Evolutionary conservation across 2,113 vertebrate species (phyloP).

Genomic region (Eptesicus fuscus): DNA sequence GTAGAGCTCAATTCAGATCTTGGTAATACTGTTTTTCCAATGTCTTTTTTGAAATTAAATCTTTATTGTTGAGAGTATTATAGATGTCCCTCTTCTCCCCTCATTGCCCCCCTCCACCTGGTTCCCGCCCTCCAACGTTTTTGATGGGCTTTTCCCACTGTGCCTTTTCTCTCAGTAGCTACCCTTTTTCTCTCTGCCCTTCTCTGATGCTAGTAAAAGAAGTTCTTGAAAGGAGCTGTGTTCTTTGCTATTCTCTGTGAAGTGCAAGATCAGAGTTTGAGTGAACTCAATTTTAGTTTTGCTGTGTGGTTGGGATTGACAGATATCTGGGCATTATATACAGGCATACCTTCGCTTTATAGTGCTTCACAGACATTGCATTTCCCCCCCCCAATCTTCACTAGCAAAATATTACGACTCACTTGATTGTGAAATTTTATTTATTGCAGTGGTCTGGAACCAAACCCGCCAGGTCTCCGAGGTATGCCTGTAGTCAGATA

Average conservation of each 20-base stretch:
- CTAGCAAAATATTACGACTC: neutral
- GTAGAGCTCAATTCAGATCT: neutral
- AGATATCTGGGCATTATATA: neutral
- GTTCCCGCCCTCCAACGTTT: neutral
- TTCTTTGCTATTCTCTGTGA: constrained; percentile 30
- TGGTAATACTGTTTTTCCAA: neutral
- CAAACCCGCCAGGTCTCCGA: neutral
- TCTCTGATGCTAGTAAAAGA: neutral
- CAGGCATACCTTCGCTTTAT: neutral
- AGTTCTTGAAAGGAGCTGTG: neutral
- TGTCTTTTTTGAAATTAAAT: neutral
- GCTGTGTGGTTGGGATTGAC: neutral
- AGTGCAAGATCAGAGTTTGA: neutral
- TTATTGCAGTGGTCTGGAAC: neutral
- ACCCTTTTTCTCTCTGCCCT: neutral
- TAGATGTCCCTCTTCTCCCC: too few species aligned
- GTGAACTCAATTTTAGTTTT: neutral
- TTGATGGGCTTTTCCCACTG: neutral
- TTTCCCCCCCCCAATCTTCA: neutral
- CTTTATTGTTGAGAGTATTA: too few species aligned
- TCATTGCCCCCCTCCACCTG: too few species aligned
- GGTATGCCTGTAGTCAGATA: neutral
- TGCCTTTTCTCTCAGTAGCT: neutral
- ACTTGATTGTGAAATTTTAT: neutral
- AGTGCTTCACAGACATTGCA: neutral